A percentile compares a stretch with the other conserved stretches of the same genome.
phyloP scores from a whole-genome alignment of 2,888 invertebrate genomes.

The Halocaridina rubra region DNA sequence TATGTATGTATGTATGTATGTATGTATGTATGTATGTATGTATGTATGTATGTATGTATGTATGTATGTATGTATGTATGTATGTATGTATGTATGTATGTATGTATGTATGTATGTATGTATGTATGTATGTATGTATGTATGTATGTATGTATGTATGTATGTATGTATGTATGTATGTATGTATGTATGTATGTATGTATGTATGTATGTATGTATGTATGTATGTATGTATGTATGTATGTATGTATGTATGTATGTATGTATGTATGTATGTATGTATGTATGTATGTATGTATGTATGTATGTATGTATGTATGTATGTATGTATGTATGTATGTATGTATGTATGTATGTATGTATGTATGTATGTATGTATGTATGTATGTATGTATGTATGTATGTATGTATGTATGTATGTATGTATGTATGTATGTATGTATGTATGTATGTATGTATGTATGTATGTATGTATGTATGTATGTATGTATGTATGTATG shows the following conservation, averaged over 20 bases:
- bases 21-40: no score
- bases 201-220: background rate
- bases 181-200: background rate
- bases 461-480: no score
- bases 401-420: no score
- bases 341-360: background rate
- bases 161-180: background rate
- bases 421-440: no score
- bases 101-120: background rate
- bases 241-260: no score
- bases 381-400: background rate
- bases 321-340: constrained; percentile 9
- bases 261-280: no score
- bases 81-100: no score
- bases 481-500: no score
- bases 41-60: no score
- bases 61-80: no score
- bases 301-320: background rate
- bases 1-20: no score
- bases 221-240: background rate
- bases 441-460: no score
- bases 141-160: background rate
- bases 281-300: background rate
- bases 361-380: background rate
- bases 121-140: background rate